Conservation (phyloP, 1,140 invertebrate species). For the Hesperophylax magnus region DNA sequence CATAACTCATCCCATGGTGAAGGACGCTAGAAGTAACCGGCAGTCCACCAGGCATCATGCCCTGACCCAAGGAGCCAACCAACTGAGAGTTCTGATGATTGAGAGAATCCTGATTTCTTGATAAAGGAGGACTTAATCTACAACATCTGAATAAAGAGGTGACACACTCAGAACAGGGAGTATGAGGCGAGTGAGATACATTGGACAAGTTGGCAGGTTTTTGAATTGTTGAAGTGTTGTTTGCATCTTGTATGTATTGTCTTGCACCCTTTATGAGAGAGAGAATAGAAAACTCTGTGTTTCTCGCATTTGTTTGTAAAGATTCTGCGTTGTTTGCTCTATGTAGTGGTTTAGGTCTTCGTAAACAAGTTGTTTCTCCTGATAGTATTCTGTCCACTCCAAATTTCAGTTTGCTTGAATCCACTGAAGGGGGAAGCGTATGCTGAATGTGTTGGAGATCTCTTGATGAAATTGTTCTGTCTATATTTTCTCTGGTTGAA, state of each 20-base stretch:
- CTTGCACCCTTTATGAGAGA: slow-evolving; percentile 52
- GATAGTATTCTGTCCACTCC: slow-evolving; percentile 64
- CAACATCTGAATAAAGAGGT: slow-evolving; percentile 65
- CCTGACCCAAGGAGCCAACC: not conserved
- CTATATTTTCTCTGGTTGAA: not conserved
- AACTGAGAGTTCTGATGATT: not conserved
- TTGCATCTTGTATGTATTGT: slow-evolving; percentile 34
- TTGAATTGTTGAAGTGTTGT: not conserved
- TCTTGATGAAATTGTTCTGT: not conserved
- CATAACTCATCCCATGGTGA: slow-evolving; percentile 42
- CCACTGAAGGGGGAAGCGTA: slow-evolving; percentile 34
- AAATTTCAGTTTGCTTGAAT: slow-evolving; percentile 63
- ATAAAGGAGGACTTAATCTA: slow-evolving; percentile 56
- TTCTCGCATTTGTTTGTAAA: slow-evolving; percentile 25
- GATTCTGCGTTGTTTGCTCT: slow-evolving; percentile 18
- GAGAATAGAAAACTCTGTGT: slow-evolving; percentile 52
- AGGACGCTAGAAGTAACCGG: slow-evolving; percentile 19
- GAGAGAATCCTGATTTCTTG: not conserved
- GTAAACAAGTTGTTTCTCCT: slow-evolving; percentile 36
- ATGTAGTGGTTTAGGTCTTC: slow-evolving; percentile 38
- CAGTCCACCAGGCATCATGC: not conserved
- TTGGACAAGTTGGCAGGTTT: not conserved
- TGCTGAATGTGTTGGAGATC: too few relatives aligned
- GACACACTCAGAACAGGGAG: slow-evolving; percentile 66
- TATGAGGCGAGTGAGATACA: slow-evolving; percentile 52